phyloP scores from a whole-genome alignment of 2,113 vertebrate species.

The Boulengeromyrus knoepffleri region DNA sequence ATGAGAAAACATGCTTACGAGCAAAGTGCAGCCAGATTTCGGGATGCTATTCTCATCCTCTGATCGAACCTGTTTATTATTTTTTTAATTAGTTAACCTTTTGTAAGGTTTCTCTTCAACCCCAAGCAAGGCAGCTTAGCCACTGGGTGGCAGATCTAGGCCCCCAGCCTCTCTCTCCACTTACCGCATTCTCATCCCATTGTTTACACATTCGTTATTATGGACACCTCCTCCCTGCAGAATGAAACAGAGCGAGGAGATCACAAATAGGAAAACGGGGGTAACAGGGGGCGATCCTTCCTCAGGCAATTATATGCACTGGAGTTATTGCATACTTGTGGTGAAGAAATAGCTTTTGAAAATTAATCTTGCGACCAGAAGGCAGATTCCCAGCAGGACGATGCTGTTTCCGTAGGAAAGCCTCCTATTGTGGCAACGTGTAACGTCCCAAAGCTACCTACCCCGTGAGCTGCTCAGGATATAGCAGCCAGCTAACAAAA shows the following conservation, averaged over 20 bases:
- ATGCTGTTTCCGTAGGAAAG: not conserved
- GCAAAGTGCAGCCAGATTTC: not conserved
- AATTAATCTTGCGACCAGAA: conserved; percentile 2
- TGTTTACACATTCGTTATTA: not conserved
- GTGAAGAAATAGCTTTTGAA: not conserved
- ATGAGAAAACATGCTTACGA: not conserved
- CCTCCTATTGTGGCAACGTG: not conserved
- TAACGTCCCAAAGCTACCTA: not conserved
- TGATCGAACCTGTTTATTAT: not conserved
- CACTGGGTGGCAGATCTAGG: not conserved
- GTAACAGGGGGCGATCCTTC: not conserved
- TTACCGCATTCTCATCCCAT: not conserved
- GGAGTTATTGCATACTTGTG: not conserved
- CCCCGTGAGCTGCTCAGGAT: not conserved
- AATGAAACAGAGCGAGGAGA: conserved; percentile 8
- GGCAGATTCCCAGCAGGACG: not conserved
- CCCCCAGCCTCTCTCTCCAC: not conserved
- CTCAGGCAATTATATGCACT: not conserved
- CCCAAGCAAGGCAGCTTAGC: not conserved
- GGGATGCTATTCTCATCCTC: not conserved
- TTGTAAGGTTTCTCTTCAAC: not conserved
- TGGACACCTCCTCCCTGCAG: not conserved
- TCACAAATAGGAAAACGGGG: not conserved
- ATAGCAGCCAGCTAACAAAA: not conserved
- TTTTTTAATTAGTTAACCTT: not conserved